Evolutionary conservation across 1,140 invertebrate genomes (phyloP), one percentile per base, ranked within the genome.

Genomic region (Anoplophora glabripennis): DNA sequence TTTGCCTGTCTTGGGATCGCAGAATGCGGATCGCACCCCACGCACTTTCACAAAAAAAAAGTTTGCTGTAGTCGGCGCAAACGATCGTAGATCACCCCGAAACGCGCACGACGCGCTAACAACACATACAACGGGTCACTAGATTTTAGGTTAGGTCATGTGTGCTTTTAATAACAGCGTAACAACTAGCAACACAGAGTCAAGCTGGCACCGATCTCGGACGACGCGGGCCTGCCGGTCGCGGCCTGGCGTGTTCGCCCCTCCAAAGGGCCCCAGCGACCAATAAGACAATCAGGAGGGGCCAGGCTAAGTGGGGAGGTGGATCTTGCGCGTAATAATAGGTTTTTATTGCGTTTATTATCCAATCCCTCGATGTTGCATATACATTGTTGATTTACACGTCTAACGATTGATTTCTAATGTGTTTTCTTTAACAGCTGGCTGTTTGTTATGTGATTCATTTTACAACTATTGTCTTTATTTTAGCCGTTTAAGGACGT

Each of bases 1-100:
- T 86, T 92, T 93, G 88, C 77, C 80, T 80, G 81, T 71, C 83
- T 83, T 71, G 61, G 64, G 41, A 45, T 63, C 48, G 73, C 71
- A 73, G 71, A 74, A 73, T 74, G 73, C 72, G 10, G 28, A 17
- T 63, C 64, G 71, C 74, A 73, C 70, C 62, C 69, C 61, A 64
- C 71, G 52, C 60, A 63, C 65, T 18, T 9, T 28, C 66, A 54
- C 56, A 63, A 55, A 28, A 65, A 61, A 12, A 40, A 57, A n/a
- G 42, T 11, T 15, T n/a, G 38, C 17, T 11, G 40, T 8, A 53
- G 46, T 35, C 12, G 38, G 14, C 33, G 55, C 17, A 56, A 52
- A 40, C 33, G n/a, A n/a, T n/a, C n/a, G n/a, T n/a, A n/a, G 54
- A 60, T n/a, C 33, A 42, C 36, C 42, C 28, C 58, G 41, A 42